phyloP scores from a whole-genome alignment of 2,113 vertebrate species.

The Panthera uncia region DNA sequence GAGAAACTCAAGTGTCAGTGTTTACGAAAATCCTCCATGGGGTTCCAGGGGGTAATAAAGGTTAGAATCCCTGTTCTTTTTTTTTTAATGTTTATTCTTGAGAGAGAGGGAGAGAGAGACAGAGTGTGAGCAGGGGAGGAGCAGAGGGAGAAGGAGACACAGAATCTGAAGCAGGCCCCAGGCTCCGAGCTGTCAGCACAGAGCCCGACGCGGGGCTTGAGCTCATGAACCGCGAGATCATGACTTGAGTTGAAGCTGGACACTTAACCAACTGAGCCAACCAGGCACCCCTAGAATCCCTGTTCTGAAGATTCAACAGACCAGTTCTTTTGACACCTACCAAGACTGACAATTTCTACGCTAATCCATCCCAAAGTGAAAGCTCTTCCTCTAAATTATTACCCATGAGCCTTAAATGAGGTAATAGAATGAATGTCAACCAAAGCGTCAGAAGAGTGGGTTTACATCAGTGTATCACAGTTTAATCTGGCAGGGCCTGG shows the following conservation, averaged over 20 bases:
- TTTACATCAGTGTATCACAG: background rate
- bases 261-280: too few relatives aligned
- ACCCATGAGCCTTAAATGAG: background rate
- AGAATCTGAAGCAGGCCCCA: too few relatives aligned
- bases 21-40: background rate
- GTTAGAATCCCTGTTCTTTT: background rate
- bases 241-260: too few relatives aligned
- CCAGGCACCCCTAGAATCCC: background rate
- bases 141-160: too few relatives aligned
- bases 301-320: background rate
- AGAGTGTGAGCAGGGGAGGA: too few relatives aligned
- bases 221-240: too few relatives aligned
- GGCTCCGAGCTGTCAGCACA: too few relatives aligned
- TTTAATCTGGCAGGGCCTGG: background rate
- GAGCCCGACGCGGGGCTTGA: too few relatives aligned
- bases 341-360: background rate
- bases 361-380: background rate
- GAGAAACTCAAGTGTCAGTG: background rate
- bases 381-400: background rate
- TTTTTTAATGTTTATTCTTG: too few relatives aligned
- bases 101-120: too few relatives aligned
- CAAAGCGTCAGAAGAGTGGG: background rate
- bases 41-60: conserved; percentile 3
- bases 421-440: background rate
- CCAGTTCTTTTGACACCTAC: background rate